Percentiles rank a stretch among this genome's conserved stretches.
Evolutionary conservation across 2,888 invertebrate species (phyloP).

Genomic region (Synanthedon formicaeformis): DNA sequence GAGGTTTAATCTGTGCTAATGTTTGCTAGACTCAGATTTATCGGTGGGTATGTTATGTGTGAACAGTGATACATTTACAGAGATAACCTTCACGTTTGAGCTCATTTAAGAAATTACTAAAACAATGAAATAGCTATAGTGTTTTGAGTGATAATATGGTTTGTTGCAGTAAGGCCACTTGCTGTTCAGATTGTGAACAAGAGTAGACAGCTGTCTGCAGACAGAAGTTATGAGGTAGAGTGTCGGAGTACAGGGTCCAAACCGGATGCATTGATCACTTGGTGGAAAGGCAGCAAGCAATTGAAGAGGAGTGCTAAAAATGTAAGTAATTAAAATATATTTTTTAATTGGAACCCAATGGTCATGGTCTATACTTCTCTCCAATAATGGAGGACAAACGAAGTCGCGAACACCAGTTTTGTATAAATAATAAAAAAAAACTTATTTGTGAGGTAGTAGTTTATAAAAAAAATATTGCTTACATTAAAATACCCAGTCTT

Average conservation of each 20-base stretch:
- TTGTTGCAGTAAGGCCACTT: conserved; percentile 84
- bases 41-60: too few species aligned
- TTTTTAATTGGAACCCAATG: neutral
- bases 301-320: conserved; percentile 80
- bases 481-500: too few species aligned
- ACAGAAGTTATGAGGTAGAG: conserved; percentile 85
- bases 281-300: conserved; percentile 87
- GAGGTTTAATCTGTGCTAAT: too few species aligned
- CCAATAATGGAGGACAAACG: neutral
- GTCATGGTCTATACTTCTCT: neutral
- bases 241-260: conserved; percentile 86
- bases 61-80: too few species aligned
- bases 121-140: neutral
- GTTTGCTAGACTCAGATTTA: too few species aligned
- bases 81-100: too few species aligned
- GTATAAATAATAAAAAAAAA: too few species aligned
- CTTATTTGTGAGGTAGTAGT: too few species aligned
- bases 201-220: conserved; percentile 82
- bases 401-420: neutral
- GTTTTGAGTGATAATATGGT: conserved; percentile 2
- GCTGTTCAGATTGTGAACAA: conserved; percentile 85
- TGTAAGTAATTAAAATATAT: conserved; percentile 67
- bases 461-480: too few species aligned
- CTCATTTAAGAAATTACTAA: too few species aligned
- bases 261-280: conserved; percentile 84